A percentile compares a stretch with the other conserved stretches of the same genome.
Conservation (phyloP, 1,140 invertebrate species). For the Calephelis virginiensis region DNA sequence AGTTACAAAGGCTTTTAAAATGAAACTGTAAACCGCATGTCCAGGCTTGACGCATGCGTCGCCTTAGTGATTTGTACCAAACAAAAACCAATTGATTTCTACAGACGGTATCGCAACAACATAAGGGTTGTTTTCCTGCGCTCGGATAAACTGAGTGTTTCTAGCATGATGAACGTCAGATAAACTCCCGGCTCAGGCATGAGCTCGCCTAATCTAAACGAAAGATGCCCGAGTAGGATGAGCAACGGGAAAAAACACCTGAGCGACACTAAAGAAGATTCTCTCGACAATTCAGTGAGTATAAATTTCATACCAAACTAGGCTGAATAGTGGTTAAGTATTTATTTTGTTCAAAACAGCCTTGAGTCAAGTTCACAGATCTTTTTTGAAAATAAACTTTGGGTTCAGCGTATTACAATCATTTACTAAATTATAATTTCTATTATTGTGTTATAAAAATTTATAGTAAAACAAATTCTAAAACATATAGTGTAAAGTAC, state of each 20-base stretch:
- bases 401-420: too few relatives aligned
- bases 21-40: conserved; percentile 25
- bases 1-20: conserved; percentile 28
- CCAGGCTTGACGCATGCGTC: conserved; percentile 34
- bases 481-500: too few relatives aligned
- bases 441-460: too few relatives aligned
- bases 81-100: conserved; percentile 14
- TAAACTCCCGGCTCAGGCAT: conserved; percentile 31
- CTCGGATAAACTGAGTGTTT: background rate
- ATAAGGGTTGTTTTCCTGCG: conserved; percentile 9
- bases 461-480: too few relatives aligned
- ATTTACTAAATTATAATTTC: too few relatives aligned
- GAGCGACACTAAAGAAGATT: conserved; percentile 63
- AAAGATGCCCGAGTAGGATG: conserved; percentile 59
- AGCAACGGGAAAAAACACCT: conserved; percentile 64
- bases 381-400: too few relatives aligned
- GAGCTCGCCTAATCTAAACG: conserved; percentile 67
- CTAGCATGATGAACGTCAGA: background rate
- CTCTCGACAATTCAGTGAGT: conserved; percentile 68
- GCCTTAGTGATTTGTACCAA: conserved; percentile 24
- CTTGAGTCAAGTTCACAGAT: too few relatives aligned
- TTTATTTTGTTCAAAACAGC: background rate
- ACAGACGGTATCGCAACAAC: conserved; percentile 26
- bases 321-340: background rate
- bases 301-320: background rate